Percentiles rank a stretch among this genome's conserved stretches.
Conservation (phyloP, 2,113 vertebrate genomes). For the Siniperca chuatsi region DNA sequence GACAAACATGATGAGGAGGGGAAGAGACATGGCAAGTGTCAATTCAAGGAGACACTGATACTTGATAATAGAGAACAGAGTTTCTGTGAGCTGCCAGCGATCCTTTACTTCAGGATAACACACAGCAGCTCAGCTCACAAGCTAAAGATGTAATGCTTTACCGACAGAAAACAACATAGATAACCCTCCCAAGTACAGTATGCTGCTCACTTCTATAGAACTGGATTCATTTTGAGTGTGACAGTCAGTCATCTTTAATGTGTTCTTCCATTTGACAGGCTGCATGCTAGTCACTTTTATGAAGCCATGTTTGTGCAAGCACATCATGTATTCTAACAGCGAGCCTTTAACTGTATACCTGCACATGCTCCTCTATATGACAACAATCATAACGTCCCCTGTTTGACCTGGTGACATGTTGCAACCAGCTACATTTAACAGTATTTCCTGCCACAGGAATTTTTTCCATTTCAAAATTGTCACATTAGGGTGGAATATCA, state of each 20-base stretch:
- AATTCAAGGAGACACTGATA: constrained; percentile 48
- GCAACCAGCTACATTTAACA: constrained; percentile 29
- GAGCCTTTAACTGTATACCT: constrained; percentile 29
- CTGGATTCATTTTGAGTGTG: constrained; percentile 37
- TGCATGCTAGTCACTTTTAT: constrained; percentile 72
- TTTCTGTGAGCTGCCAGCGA: neutral
- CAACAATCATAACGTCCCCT: constrained; percentile 18
- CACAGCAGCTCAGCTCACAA: neutral
- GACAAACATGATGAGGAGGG: constrained; percentile 15
- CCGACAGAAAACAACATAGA: constrained; percentile 8
- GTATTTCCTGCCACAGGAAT: neutral
- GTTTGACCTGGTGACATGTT: constrained; percentile 32
- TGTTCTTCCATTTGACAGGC: constrained; percentile 57
- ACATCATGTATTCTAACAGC: constrained; percentile 41
- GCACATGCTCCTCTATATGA: constrained; percentile 27
- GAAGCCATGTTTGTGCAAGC: constrained; percentile 67
- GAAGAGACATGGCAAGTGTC: constrained; percentile 18
- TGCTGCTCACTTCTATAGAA: constrained; percentile 30
- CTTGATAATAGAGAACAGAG: constrained; percentile 37
- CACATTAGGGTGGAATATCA: constrained; percentile 39
- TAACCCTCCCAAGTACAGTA: neutral
- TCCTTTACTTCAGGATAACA: constrained; percentile 10
- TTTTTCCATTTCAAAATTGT: constrained; percentile 22
- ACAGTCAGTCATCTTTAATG: constrained; percentile 67
- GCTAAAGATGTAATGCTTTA: constrained; percentile 9